Evolutionary conservation across 2,797 vertebrate genomes (phyloP).

Genomic region (Erpetoichthys calabaricus): DNA sequence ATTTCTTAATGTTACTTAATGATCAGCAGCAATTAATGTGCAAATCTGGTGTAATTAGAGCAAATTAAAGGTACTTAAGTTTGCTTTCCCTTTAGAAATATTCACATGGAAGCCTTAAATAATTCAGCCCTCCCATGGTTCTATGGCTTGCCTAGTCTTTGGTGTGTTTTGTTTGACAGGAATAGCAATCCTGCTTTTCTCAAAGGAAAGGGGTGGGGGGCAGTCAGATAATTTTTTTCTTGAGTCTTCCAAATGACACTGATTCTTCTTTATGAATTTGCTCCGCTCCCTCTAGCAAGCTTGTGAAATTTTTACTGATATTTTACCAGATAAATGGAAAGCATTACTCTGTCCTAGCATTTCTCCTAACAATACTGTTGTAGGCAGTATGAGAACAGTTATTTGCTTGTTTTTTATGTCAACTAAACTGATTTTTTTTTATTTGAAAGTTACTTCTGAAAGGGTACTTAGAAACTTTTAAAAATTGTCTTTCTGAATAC

Average conservation of each 20-base stretch:
- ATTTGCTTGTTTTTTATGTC: too few relatives aligned
- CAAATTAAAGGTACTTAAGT: slow-evolving; percentile 78
- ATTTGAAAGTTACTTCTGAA: too few relatives aligned
- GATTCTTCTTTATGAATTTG: slow-evolving; percentile 57
- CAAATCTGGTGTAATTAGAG: slow-evolving; percentile 76
- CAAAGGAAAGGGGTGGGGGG: background rate
- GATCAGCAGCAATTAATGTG: slow-evolving; percentile 70
- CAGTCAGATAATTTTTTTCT: slow-evolving; percentile 59
- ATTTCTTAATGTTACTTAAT: slow-evolving; percentile 69
- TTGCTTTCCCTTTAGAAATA: slow-evolving; percentile 69
- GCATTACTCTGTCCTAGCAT: slow-evolving; percentile 40
- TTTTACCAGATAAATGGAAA: too few relatives aligned
- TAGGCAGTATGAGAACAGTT: too few relatives aligned
- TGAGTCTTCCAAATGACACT: slow-evolving; percentile 60
- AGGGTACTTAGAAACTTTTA: too few relatives aligned
- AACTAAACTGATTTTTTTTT: too few relatives aligned
- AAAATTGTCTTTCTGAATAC: too few relatives aligned
- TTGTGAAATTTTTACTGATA: too few relatives aligned
- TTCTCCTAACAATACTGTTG: slow-evolving; percentile 20
- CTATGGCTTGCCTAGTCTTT: slow-evolving; percentile 45
- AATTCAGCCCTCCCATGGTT: slow-evolving; percentile 63
- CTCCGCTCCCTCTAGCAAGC: slow-evolving; percentile 44
- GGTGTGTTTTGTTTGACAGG: background rate
- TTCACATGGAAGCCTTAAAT: slow-evolving; percentile 70
- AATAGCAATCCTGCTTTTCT: background rate